Evolutionary conservation across 2,888 invertebrate species (phyloP), one percentile per base, ranked within the genome.

Genomic region (Caenorhabditis imperialis): DNA sequence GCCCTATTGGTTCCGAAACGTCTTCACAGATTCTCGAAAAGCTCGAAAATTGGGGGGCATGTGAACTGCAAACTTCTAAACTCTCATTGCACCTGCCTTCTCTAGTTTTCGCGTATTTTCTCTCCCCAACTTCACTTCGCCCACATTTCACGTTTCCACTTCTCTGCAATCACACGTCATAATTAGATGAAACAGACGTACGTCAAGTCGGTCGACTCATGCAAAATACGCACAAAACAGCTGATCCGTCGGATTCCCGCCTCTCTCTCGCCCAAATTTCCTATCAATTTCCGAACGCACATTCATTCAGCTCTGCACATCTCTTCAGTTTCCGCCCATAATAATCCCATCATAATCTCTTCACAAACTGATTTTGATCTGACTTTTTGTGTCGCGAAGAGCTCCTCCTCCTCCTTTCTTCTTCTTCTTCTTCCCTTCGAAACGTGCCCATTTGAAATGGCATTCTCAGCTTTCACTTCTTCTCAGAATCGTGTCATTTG

Each of bases 281-380:
- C 2, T 7, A 35, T 18, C 62, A 53, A 53, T 62, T 62, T 53
- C 62, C 62, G 51, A 30, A 7, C 40, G 58, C 42, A 57, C 57
- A 22, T 47, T n/a, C n/a, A n/a, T n/a, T n/a, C n/a, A n/a, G n/a
- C n/a, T 44, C 42, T 30, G 22, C 1, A 27, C 33, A 27, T 22
- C 22, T 35, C 45, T 37, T 18, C 50, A 20, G 20, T 51, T 47
- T 53, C 10, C n/a, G 27, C 20, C 45, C 10, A n/a, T 33, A 48
- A 55, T 65, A 65, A 65, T 65, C 65, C 50, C 30, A 33, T 44
- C 8, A 12, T 42, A 61, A 65, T 65, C 65, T 38, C n/a, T 44
- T 38, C 38, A 18, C 10, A 30, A 65, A 40, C 37, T 37, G 42
- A 50, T 57, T 65, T 65, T 55, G 50, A 65, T 48, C 25, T 57